Conservation (phyloP, 1,140 invertebrate species). For the Drosophila rhopaloa region DNA sequence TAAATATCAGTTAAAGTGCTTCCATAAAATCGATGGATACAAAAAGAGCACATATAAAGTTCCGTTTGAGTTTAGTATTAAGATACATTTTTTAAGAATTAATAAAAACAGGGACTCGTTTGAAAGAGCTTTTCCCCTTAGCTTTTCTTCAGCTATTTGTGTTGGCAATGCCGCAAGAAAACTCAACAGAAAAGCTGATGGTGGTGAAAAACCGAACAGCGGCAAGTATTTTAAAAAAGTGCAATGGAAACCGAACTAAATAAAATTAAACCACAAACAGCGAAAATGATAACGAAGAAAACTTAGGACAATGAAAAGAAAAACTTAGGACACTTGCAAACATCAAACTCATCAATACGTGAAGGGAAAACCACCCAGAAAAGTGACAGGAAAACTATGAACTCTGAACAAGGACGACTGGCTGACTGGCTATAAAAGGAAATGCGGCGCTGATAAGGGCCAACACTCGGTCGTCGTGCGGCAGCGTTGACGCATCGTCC, state of each 20-base stretch:
- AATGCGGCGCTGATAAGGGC: constrained; percentile 77
- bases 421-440: constrained; percentile 77
- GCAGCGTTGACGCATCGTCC: constrained; percentile 75
- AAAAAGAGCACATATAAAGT: constrained; percentile 1
- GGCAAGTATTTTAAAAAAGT: constrained; percentile 28
- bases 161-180: constrained; percentile 14
- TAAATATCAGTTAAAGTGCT: no score
- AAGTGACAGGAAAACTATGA: background rate
- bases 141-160: constrained; percentile 4
- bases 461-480: constrained; percentile 81
- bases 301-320: background rate
- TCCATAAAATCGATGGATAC: no score
- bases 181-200: constrained; percentile 16
- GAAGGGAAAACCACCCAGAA: background rate
- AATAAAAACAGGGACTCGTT: constrained; percentile 2
- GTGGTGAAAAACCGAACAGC: constrained; percentile 17
- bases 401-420: constrained; percentile 15
- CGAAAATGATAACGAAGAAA: background rate
- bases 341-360: background rate
- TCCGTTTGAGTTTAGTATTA: background rate
- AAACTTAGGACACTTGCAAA: background rate
- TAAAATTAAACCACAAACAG: background rate
- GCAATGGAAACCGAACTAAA: constrained; percentile 1
- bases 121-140: constrained; percentile 11
- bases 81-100: background rate